These are phyloP conservation scores for Streblospio benedicti DNA, from an alignment of 1,140 invertebrate genomes.

Conservation along the genomic window DNA sequence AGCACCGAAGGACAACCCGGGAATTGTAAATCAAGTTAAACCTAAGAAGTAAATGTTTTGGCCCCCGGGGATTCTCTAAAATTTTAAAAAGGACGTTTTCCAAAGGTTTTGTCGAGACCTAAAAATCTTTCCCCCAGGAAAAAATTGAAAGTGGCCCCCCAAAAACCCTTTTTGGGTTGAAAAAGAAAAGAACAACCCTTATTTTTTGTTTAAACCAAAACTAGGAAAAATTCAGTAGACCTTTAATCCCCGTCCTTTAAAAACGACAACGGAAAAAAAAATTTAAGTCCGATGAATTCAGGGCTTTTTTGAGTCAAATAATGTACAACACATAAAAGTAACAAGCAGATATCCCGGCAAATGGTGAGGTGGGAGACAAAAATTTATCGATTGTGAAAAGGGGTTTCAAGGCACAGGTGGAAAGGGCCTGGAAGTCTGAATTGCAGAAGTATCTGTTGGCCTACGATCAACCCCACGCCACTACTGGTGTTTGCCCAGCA, in stretches of 20 bases:
- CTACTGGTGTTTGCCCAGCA: constrained; percentile 10
- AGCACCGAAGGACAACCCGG: constrained; percentile 31
- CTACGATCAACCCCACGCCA: constrained; percentile 25
- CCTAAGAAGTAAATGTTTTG: constrained; percentile 25
- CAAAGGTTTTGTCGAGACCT: too few species aligned
- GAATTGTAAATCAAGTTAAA: constrained; percentile 25
- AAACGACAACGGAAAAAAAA: neutral
- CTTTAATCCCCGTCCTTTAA: neutral
- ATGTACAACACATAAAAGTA: constrained; percentile 13
- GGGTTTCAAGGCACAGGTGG: constrained; percentile 20
- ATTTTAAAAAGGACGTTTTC: too few species aligned
- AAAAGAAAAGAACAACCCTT: constrained; percentile 4
- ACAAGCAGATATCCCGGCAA: constrained; percentile 21
- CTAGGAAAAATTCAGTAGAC: neutral
- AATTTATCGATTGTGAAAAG: constrained; percentile 24
- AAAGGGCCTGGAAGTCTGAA: constrained; percentile 21
- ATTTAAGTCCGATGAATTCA: constrained; percentile 12
- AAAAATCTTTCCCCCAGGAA: too few species aligned
- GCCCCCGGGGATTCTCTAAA: too few species aligned
- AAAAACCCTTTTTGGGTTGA: too few species aligned
- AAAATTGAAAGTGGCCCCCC: too few species aligned
- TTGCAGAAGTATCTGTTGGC: constrained; percentile 18
- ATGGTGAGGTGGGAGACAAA: constrained; percentile 24
- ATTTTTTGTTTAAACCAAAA: neutral
- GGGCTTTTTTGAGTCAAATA: constrained; percentile 14